A percentile compares a stretch with the other conserved stretches of the same genome.
Evolutionary conservation across 2,113 vertebrate genomes (phyloP).

Genomic region (Anhinga anhinga): DNA sequence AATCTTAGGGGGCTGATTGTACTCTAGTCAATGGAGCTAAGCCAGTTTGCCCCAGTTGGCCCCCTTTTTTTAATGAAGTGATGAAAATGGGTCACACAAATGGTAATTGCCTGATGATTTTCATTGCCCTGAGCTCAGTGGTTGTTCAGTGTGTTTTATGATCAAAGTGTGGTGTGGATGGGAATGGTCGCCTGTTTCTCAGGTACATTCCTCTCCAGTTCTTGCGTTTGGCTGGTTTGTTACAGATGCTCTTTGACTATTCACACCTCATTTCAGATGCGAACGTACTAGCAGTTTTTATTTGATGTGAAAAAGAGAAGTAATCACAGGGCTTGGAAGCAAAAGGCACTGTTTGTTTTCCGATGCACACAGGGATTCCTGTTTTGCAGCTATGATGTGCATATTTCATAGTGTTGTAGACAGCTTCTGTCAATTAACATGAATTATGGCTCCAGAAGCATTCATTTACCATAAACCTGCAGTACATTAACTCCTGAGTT

Average conservation of each 20-base stretch:
- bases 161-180: background rate
- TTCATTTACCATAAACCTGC: constrained; percentile 28
- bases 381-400: constrained; percentile 3
- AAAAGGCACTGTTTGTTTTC: constrained; percentile 32
- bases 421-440: constrained; percentile 48
- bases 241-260: background rate
- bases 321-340: background rate
- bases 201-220: background rate
- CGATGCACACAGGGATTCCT: constrained; percentile 49
- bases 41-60: background rate
- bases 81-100: constrained; percentile 21
- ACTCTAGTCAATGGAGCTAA: background rate
- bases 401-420: constrained; percentile 33
- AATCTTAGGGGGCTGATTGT: background rate
- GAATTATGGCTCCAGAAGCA: constrained; percentile 29
- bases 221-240: background rate
- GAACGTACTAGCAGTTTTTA: background rate
- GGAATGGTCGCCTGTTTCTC: background rate
- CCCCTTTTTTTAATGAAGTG: background rate
- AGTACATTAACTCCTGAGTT: constrained; percentile 41
- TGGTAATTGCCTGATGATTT: constrained; percentile 16
- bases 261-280: background rate
- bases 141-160: background rate
- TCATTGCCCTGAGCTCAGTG: background rate
- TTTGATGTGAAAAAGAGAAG: constrained; percentile 26